Percentiles rank a stretch among this genome's conserved stretches.
Evolutionary conservation across 2,888 invertebrate genomes (phyloP).

Genomic region (Brenthis daphne): DNA sequence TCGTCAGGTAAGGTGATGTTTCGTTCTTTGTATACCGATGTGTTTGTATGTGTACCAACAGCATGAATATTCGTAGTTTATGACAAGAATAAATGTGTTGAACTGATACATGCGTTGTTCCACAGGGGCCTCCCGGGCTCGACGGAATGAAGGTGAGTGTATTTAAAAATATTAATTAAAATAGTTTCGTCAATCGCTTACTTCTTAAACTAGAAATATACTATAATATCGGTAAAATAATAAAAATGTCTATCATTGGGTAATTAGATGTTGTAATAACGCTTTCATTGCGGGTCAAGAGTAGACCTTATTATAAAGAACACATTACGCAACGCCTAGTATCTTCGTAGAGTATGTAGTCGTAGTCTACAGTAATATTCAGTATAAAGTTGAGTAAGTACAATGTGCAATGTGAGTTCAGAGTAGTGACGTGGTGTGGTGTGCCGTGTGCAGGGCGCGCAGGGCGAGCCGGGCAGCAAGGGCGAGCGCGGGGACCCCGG

Average conservation of each 20-base stretch:
- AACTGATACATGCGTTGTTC: slow-evolving; percentile 72
- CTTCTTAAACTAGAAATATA: neutral
- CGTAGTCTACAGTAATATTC: no score
- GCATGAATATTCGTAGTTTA: neutral
- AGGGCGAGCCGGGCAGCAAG: slow-evolving; percentile 95
- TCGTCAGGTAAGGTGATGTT: slow-evolving; percentile 25
- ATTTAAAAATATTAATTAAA: no score
- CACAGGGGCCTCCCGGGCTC: slow-evolving; percentile 95
- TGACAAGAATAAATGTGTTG: neutral
- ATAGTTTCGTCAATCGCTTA: no score
- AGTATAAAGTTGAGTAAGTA: no score
- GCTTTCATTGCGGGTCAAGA: neutral
- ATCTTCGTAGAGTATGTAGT: no score
- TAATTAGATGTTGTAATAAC: neutral
- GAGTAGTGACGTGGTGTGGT: slow-evolving; percentile 66
- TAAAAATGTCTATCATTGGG: no score
- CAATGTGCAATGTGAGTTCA: neutral
- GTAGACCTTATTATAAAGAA: no score
- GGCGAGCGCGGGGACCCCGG: slow-evolving; percentile 97
- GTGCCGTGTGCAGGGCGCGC: slow-evolving; percentile 90
- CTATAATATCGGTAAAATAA: no score
- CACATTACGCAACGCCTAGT: no score
- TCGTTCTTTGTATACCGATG: slow-evolving; percentile 3
- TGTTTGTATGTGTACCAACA: neutral
- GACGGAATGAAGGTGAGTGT: slow-evolving; percentile 96